Base-by-base conservation (phyloP, 1,140 invertebrate genomes). In the Oreohelix idahoensis region DNA sequence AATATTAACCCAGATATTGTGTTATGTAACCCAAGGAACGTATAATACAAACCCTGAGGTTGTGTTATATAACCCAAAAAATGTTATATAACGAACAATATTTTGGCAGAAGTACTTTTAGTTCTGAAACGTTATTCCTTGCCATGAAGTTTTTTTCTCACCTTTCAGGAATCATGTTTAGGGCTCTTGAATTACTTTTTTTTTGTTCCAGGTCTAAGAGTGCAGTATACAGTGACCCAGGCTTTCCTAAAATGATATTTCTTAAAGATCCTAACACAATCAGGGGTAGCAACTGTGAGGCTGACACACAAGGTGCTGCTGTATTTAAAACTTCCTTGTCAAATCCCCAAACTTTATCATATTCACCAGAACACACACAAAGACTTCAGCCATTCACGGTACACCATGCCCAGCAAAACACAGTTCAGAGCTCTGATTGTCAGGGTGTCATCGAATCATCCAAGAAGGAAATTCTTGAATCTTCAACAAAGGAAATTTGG, bases 351-450 rank as follows among this genome's bases (percentile, higher is more conserved):
- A 49, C 8, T 49, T 11, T 17, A 17, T 17, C 45, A 49, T 11
- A 39, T n/a, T 17, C 15, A 20, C 0, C 42, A 51, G 32, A 23
- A 58, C 26, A 51, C 51, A 15, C 39, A 0, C 42, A 63, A 49
- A 75, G 74, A 32, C 85, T 84, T 81, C n/a, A 53, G 39, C 85
- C 87, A 45, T n/a, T n/a, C n/a, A n/a, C n/a, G n/a, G n/a, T n/a
- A n/a, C n/a, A n/a, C n/a, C n/a, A n/a, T n/a, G n/a, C n/a, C n/a
- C n/a, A n/a, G n/a, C n/a, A n/a, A n/a, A 86, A 87, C 23, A 89
- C 90, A 15, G 84, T 89, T 4, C 35, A 89, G 0, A 83, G 85
- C 45, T 79, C 84, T 2, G 90, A 89, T 80, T 90, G 90, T 63
- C 75, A 87, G 42, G 36, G 84, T 45, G 89, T 89, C 23, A 87